phyloP scores from a whole-genome alignment of 1,140 invertebrate species.

The Linepithema humile region DNA sequence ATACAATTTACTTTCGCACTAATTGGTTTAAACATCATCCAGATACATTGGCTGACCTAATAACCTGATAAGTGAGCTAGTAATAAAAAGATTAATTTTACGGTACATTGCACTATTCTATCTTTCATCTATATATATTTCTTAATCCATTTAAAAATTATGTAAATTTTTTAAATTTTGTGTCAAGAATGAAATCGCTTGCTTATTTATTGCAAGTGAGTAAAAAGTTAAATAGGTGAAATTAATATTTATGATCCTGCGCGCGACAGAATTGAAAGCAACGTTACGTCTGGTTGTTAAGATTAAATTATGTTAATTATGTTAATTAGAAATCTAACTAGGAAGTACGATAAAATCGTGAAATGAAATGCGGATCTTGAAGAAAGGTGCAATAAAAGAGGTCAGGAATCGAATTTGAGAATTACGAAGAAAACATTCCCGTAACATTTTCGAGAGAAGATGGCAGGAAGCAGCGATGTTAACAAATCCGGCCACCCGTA shows the following conservation, averaged over 20 bases:
- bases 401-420: neutral
- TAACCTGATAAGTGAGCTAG: neutral
- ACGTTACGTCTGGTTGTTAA: neutral
- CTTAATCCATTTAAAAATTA: too few species aligned
- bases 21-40: neutral
- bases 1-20: neutral
- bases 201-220: neutral
- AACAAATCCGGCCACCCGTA: constrained; percentile 4
- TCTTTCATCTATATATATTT: too few species aligned
- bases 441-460: constrained; percentile 28
- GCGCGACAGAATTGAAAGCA: neutral
- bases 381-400: neutral
- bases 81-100: too few species aligned
- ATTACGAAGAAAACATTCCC: constrained; percentile 51
- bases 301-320: neutral
- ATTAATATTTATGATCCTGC: neutral
- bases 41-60: neutral
- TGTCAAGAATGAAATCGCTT: neutral
- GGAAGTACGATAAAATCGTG: neutral
- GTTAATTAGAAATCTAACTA: neutral
- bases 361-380: neutral
- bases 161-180: too few species aligned
- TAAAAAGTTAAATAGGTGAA: neutral
- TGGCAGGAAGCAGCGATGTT: neutral
- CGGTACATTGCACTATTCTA: too few species aligned